A percentile compares a stretch with the other conserved stretches of the same genome.
Conservation (phyloP, 2,888 invertebrate species). For the Sylvicola cinctus region DNA sequence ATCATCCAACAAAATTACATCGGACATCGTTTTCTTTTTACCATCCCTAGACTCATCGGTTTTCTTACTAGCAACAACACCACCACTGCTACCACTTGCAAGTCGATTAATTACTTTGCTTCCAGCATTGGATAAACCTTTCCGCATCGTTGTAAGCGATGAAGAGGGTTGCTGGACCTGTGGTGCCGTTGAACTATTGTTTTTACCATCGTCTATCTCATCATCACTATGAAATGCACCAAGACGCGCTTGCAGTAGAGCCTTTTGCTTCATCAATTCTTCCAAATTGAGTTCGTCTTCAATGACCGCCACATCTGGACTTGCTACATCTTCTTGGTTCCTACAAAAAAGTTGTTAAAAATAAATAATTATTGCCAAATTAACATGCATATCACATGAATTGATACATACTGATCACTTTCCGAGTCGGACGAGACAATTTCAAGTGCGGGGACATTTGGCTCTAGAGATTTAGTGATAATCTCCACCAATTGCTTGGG, state of each 20-base stretch:
- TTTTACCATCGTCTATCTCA: conserved; percentile 30
- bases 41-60: conserved; percentile 17
- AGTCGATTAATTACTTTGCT: background rate
- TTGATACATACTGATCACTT: conserved; percentile 24
- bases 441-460: conserved; percentile 28
- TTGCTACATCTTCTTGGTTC: conserved; percentile 36
- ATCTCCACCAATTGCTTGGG: conserved; percentile 28
- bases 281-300: conserved; percentile 65
- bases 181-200: no score
- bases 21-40: conserved; percentile 25
- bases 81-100: background rate
- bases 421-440: conserved; percentile 48
- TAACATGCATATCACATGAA: no score
- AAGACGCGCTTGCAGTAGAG: conserved; percentile 53
- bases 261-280: conserved; percentile 78
- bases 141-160: no score
- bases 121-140: background rate
- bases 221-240: conserved; percentile 56
- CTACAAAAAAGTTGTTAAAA: conserved; percentile 17
- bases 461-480: conserved; percentile 26
- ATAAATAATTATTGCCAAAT: background rate
- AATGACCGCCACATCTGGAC: conserved; percentile 51
- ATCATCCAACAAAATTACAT: conserved; percentile 43
- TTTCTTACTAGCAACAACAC: conserved; percentile 6
- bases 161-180: background rate